phyloP scores from a whole-genome alignment of 1,140 invertebrate genomes.

The Anthonomus grandis region DNA sequence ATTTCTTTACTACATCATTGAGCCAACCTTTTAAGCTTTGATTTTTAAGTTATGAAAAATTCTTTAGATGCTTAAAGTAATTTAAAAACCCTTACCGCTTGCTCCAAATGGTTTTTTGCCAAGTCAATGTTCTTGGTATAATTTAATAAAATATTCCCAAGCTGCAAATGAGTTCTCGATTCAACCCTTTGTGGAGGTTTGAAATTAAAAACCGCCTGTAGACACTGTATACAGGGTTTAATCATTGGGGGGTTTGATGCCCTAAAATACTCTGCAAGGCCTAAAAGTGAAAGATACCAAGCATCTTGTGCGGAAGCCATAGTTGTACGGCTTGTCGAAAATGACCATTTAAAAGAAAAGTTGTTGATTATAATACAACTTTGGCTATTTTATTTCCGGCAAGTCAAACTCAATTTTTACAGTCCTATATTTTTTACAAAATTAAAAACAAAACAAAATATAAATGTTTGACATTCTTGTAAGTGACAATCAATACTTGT shows the following conservation, averaged over 20 bases:
- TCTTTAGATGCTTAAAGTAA: background rate
- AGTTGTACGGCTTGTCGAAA: no score
- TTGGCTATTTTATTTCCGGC: no score
- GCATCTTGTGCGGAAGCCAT: constrained; percentile 84
- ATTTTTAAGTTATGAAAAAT: no score
- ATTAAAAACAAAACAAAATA: no score
- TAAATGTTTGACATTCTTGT: no score
- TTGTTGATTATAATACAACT: no score
- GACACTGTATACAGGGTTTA: constrained; percentile 92
- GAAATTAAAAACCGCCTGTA: constrained; percentile 94
- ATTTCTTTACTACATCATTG: no score
- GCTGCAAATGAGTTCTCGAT: constrained; percentile 91
- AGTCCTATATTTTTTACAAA: no score
- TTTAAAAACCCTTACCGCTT: constrained; percentile 71
- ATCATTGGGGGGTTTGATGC: constrained; percentile 94
- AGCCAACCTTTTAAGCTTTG: no score
- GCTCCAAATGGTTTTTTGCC: constrained; percentile 89
- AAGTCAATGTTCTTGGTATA: constrained; percentile 94
- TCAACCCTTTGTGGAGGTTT: constrained; percentile 90
- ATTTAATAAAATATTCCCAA: constrained; percentile 88
- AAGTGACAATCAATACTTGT: no score
- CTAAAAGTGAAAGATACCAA: constrained; percentile 93
- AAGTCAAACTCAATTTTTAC: no score
- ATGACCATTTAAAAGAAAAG: no score
- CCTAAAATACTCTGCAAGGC: constrained; percentile 93